A percentile compares a stretch with the other conserved stretches of the same genome.
phyloP scores from a whole-genome alignment of 1,140 invertebrate genomes.

The Zaprionus taronus region DNA sequence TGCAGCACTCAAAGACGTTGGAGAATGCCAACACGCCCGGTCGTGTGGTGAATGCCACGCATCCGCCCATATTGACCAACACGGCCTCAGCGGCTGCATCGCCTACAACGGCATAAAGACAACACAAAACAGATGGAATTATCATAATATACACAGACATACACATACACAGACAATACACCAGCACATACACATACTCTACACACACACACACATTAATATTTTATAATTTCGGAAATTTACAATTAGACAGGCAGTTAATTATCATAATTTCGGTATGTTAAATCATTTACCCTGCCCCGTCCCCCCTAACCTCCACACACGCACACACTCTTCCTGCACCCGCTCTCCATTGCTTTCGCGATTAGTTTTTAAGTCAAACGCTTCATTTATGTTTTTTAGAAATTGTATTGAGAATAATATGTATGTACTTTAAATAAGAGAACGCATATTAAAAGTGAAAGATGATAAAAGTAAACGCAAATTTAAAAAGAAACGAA shows the following conservation, averaged over 20 bases:
- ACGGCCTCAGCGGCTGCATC: slow-evolving; percentile 68
- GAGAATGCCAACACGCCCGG: slow-evolving; percentile 70
- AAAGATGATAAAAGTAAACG: slow-evolving; percentile 44
- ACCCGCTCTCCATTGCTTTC: slow-evolving; percentile 44
- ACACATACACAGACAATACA: slow-evolving; percentile 28
- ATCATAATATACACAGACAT: slow-evolving; percentile 31
- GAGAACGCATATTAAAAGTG: slow-evolving; percentile 26
- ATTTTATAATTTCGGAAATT: slow-evolving; percentile 76
- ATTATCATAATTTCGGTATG: slow-evolving; percentile 60
- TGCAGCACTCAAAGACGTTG: slow-evolving; percentile 86
- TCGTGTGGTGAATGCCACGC: slow-evolving; percentile 73
- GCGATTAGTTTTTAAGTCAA: slow-evolving; percentile 71
- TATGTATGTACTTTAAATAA: slow-evolving; percentile 63
- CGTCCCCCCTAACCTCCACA: slow-evolving; percentile 5
- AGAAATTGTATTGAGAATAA: slow-evolving; percentile 65
- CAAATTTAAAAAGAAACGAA: slow-evolving; percentile 45
- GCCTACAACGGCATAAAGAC: slow-evolving; percentile 77
- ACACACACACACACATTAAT: slow-evolving; percentile 32
- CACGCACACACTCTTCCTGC: not conserved
- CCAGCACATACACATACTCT: slow-evolving; percentile 35
- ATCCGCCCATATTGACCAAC: slow-evolving; percentile 74
- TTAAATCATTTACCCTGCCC: slow-evolving; percentile 45
- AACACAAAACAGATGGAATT: slow-evolving; percentile 25
- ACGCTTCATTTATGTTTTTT: slow-evolving; percentile 69
- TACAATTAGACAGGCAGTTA: slow-evolving; percentile 79